phyloP scores from a whole-genome alignment of 2,888 invertebrate genomes.

The Tipula vernalis region DNA sequence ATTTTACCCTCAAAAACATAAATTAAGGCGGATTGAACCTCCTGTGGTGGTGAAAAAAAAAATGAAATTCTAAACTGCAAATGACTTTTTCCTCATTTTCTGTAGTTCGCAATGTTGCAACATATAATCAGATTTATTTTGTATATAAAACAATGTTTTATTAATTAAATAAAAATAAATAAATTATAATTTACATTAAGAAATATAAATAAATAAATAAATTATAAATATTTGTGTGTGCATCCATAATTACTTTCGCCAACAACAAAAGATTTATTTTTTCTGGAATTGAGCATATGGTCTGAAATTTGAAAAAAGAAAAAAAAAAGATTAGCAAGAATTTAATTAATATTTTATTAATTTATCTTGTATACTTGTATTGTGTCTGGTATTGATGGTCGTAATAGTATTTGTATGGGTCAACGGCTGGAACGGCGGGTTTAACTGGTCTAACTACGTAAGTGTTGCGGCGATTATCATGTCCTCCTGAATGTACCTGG shows the following conservation, averaged over 20 bases:
- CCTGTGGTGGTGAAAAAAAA: background rate
- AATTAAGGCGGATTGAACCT: background rate
- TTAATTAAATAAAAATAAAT: background rate
- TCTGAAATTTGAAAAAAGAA: background rate
- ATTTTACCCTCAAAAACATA: background rate
- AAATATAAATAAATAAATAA: background rate
- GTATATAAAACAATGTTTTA: background rate
- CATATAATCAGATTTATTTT: background rate
- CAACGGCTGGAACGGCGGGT: conserved; percentile 35
- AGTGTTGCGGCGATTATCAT: conserved; percentile 44
- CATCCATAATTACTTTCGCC: background rate
- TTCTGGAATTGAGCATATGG: background rate
- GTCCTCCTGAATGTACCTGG: conserved; percentile 54
- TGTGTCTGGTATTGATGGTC: conserved; percentile 23
- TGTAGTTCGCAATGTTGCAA: background rate
- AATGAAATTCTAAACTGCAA: background rate
- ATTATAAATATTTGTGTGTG: background rate
- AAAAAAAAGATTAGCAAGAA: background rate
- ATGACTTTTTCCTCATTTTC: background rate
- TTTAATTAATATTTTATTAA: background rate
- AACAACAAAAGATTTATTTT: background rate
- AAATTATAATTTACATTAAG: background rate
- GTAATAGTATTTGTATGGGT: conserved; percentile 47
- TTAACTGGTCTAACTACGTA: conserved; percentile 49
- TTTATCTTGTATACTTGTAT: background rate